Conservation (phyloP, 2,888 invertebrate species). For the Xylophagus ater region DNA sequence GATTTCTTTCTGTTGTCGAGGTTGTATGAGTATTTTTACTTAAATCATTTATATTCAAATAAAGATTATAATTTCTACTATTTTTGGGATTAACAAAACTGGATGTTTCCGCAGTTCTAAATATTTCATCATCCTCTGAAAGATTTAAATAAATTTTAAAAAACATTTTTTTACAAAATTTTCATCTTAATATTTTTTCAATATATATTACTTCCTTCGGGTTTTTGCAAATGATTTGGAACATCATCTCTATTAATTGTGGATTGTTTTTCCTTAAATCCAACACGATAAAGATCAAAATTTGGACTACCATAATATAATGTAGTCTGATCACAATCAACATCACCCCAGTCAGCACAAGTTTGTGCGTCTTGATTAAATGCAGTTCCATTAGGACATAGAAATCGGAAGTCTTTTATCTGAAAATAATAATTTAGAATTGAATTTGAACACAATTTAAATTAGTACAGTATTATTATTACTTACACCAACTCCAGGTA, state of each 20-base stretch:
- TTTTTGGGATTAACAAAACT: no score
- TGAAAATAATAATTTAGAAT: conserved; percentile 26
- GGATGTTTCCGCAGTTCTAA: no score
- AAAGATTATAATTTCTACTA: no score
- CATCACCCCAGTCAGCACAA: conserved; percentile 84
- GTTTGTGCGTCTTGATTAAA: conserved; percentile 89
- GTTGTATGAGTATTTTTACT: no score
- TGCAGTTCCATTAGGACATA: conserved; percentile 80
- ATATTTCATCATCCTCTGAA: no score
- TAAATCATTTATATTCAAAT: no score
- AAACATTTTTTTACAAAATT: no score
- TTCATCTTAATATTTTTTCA: no score
- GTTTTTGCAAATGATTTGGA: conserved; percentile 59
- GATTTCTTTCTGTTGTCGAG: no score
- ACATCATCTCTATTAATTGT: conserved; percentile 51
- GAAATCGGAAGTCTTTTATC: conserved; percentile 73
- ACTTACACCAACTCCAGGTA: conserved; percentile 62
- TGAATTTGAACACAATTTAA: no score
- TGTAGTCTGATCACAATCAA: conserved; percentile 73
- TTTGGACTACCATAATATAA: conserved; percentile 72
- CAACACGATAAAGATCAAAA: conserved; percentile 73
- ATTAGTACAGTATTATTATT: no score
- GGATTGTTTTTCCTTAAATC: conserved; percentile 57
- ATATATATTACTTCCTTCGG: conserved; percentile 55
- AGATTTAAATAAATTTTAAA: no score